Evolutionary conservation across 2,113 vertebrate genomes (phyloP), one percentile per base, ranked within the genome.

Genomic region (Festucalex cinctus): DNA sequence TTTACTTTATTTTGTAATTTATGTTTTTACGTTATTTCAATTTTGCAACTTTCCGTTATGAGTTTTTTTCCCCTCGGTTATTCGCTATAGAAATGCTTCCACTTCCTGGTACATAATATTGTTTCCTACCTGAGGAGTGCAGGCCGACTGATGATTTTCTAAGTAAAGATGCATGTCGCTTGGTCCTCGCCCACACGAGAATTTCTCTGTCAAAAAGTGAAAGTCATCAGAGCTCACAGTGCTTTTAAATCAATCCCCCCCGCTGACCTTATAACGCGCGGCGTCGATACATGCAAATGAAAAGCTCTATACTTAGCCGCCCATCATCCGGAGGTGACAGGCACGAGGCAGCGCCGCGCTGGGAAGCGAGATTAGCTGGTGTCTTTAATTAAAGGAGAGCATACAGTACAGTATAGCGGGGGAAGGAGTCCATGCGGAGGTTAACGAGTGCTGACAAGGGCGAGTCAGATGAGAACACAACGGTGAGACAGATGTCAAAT

Each of bases 381-480:
- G 77, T 81, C 76, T 87, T 83, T 86, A 87, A 90, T 88, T 86
- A 85, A 88, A 83, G 77, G 72, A 79, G 81, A 82, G 80, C 16
- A 57, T 57, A 32, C 54, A 32, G 81, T 84, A 85, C 73, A 86
- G 84, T 83, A 72, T 72, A 60, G 75, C 48, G 75, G 73, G 14
- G 67, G 65, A 83, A 9, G 58, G 65, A 83, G 87, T 87, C 83
- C 32, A 87, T 87, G 73, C 39, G 20, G 44, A 77, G 85, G 83
- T 83, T 85, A 85, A 84, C 85, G 76, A 81, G 75, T 74, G 73
- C 85, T 88, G 86, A 90, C 85, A 77, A 83, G 85, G 81, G 78
- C 81, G 82, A 71, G 73, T 67, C 48, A 80, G 82, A 65, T 8
- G 36, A 26, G n/a, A 43, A 22, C 54, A 57, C 54, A 57, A 74